Evolutionary conservation across 2,797 vertebrate genomes (phyloP).

Genomic region (Pempheris klunzingeri): DNA sequence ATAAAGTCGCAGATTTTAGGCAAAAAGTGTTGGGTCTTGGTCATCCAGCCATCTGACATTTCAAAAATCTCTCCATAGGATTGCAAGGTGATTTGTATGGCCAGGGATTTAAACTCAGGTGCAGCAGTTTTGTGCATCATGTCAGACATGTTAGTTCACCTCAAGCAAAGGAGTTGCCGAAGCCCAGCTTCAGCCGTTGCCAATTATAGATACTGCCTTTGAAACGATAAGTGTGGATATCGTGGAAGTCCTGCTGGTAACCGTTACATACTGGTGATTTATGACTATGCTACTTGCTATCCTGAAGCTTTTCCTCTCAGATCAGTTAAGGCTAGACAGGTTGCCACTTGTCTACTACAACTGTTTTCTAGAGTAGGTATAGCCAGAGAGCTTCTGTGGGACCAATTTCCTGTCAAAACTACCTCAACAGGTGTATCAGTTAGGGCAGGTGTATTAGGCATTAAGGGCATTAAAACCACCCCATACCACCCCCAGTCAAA

Average conservation of each 20-base stretch:
- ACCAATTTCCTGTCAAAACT: neutral
- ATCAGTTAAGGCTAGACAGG: neutral
- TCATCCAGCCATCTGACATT: neutral
- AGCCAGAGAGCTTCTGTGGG: neutral
- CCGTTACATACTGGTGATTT: neutral
- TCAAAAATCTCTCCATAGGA: neutral
- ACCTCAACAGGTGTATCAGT: too few relatives aligned
- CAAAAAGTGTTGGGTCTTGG: too few relatives aligned
- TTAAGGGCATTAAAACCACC: neutral
- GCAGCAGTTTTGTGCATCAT: neutral
- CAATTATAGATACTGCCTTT: neutral
- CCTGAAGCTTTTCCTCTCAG: neutral
- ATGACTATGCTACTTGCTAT: neutral
- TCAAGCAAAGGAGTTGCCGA: neutral
- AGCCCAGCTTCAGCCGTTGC: neutral
- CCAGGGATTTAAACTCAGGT: neutral
- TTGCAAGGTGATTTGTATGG: neutral
- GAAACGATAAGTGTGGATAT: neutral
- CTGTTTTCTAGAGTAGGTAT: slow-evolving; percentile 4
- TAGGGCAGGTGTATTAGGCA: neutral
- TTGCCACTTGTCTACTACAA: neutral
- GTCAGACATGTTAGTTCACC: neutral
- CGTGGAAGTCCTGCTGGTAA: neutral
- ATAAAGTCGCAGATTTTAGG: too few relatives aligned
- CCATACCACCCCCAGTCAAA: neutral